phyloP scores from a whole-genome alignment of 2,113 vertebrate species.

The Tauraco erythrolophus region DNA sequence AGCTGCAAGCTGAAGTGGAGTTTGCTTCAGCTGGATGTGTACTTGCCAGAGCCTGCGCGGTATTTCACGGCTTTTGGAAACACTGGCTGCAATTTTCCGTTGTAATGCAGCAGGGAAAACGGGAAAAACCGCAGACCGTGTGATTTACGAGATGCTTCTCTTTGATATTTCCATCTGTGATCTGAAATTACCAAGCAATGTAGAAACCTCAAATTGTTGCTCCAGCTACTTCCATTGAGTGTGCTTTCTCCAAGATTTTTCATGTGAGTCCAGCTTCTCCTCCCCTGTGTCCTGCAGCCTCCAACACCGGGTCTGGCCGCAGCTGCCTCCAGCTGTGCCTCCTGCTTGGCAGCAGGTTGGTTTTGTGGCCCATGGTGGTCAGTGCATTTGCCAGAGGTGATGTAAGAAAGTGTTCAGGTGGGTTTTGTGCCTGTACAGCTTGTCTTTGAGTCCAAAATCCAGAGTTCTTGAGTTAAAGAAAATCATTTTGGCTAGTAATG shows the following conservation, averaged over 20 bases:
- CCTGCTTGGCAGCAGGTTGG: not conserved
- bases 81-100: not conserved
- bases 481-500: not conserved
- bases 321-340: not conserved
- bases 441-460: not conserved
- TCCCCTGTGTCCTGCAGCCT: not conserved
- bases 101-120: not conserved
- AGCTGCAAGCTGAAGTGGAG: not conserved
- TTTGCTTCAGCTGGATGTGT: not conserved
- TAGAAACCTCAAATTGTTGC: not conserved
- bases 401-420: not conserved
- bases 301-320: fast-evolving
- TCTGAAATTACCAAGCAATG: not conserved
- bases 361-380: not conserved
- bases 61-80: conserved; percentile 39
- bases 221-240: not conserved
- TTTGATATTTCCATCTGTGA: conserved; percentile 10
- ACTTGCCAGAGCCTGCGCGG: not conserved
- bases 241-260: not conserved
- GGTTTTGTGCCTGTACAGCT: not conserved
- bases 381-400: not conserved
- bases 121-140: not conserved
- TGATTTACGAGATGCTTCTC: conserved; percentile 21
- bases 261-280: not conserved
- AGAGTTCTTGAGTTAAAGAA: not conserved